A percentile compares a stretch with the other conserved stretches of the same genome.
Conservation (phyloP, 1,140 invertebrate genomes). For the Leptopilina clavipes region DNA sequence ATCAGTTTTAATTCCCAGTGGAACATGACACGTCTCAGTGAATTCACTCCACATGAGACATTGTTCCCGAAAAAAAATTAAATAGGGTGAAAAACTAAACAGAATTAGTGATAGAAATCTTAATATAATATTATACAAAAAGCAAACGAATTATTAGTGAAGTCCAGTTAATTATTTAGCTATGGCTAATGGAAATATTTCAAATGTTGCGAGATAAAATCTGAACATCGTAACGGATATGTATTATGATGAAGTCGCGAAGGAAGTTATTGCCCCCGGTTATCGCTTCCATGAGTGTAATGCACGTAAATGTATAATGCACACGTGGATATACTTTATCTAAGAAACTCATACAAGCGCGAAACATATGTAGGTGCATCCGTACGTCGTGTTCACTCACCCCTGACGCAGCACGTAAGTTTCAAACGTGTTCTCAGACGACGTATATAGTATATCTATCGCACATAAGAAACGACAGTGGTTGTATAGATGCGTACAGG, state of each 20-base stretch:
- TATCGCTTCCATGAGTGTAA: slow-evolving; percentile 14
- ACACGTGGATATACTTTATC: slow-evolving; percentile 10
- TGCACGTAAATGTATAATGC: slow-evolving; percentile 10
- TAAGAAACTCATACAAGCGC: slow-evolving; percentile 4
- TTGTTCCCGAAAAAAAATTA: background rate
- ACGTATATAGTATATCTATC: slow-evolving; percentile 29
- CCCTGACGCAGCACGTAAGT: slow-evolving; percentile 63
- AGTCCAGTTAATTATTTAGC: slow-evolving; percentile 29
- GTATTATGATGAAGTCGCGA: slow-evolving; percentile 24
- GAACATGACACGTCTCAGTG: background rate
- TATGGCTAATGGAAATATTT: slow-evolving; percentile 15
- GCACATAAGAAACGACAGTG: slow-evolving; percentile 47
- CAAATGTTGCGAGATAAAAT: slow-evolving; percentile 9
- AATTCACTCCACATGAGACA: background rate
- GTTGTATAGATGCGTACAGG: slow-evolving; percentile 55
- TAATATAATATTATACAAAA: background rate
- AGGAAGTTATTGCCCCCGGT: slow-evolving; percentile 21
- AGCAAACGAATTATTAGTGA: slow-evolving; percentile 13
- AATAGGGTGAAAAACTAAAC: background rate
- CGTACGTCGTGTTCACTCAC: slow-evolving; percentile 70
- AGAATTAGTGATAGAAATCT: slow-evolving; percentile 4
- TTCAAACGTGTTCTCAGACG: slow-evolving; percentile 41
- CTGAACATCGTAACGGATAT: slow-evolving; percentile 5
- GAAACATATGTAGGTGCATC: slow-evolving; percentile 39
- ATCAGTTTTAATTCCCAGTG: slow-evolving; percentile 11